Evolutionary conservation across 1,140 invertebrate species (phyloP), one percentile per base, ranked within the genome.

Genomic region (Pachyrhynchus sulphureomaculatus): DNA sequence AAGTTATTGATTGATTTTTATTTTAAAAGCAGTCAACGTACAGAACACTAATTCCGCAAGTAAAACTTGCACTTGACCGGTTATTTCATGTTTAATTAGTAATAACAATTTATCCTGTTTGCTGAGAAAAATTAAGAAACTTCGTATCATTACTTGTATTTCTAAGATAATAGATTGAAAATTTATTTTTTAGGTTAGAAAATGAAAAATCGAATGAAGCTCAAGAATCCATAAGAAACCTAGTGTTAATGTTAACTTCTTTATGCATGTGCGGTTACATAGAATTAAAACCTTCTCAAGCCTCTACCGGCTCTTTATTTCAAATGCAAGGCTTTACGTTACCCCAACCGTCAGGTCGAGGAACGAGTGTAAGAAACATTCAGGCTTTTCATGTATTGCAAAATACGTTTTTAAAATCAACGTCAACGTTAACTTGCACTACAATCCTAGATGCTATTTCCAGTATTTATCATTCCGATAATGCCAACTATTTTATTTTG

Each of bases 401-500:
- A 79, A 92, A 89, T 41, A 92, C 96, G 44, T 98, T 98, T 73
- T 79, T 95, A 9, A 95, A 94, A 76, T 92, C 93, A 0, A 88
- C 84, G 68, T 94, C 93, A 2, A 81, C 88, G 21, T 84, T 89
- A 15, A 78, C 98, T 15, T 95, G 92, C 73, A 90, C 88, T 69
- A 90, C 91, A 0, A 93, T 98, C 63, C 80, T 99, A 45, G 96
- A 99, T 74, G 93, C 94, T 1, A 96, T 99, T 73, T 95, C 90
- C 10, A 93, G 91, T 65, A 91, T 99, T 10, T 99, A 98, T 77
- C 93, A 97, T 76, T 93, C 96, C 17, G 97, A 99, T 77, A 92
- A 94, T 76, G 93, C 95, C 13, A 99, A 99, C 79, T 99, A 99
- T 78, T 99, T 99, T 75, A 98, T 99, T 70, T 81, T 99, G 0